Conservation (phyloP, 2,888 invertebrate genomes). For the Dynastes hyllus region DNA sequence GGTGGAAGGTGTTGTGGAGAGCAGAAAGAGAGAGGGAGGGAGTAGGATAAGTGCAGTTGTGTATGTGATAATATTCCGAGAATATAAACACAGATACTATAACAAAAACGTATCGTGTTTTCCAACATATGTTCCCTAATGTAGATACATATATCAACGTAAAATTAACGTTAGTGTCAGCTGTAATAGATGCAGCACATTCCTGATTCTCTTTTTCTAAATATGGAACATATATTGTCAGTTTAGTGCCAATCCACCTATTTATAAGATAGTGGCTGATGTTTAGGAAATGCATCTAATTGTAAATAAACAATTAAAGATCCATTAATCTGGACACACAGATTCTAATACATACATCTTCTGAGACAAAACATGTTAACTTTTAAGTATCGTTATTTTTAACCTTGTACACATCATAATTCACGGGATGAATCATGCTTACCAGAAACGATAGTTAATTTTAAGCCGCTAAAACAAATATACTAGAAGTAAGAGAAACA, state of each 20-base stretch:
- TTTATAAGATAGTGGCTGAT: not conserved
- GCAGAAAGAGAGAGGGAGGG: not conserved
- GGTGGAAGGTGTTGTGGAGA: conserved; percentile 1
- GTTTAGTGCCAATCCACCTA: not conserved
- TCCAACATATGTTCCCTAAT: conserved; percentile 21
- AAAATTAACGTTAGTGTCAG: conserved; percentile 8
- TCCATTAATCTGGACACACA: not conserved
- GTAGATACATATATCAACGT: not conserved
- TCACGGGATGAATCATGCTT: conserved; percentile 4
- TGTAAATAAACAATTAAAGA: conserved; percentile 2
- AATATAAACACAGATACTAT: conserved; percentile 40
- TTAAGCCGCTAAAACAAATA: conserved; percentile 4
- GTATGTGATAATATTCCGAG: conserved; percentile 35
- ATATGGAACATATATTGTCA: not conserved
- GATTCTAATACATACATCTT: not conserved
- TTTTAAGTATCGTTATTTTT: conserved; percentile 23
- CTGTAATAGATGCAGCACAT: not conserved
- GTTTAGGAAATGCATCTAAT: conserved; percentile 3
- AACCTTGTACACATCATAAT: conserved; percentile 23
- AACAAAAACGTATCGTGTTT: conserved; percentile 25
- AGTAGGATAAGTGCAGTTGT: conserved; percentile 18
- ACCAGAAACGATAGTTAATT: conserved; percentile 14
- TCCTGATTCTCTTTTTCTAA: conserved; percentile 5
- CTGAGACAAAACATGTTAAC: conserved; percentile 2
- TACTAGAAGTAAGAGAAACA: not conserved